Conservation (phyloP, 2,888 invertebrate genomes). For the Dioctria linearis region DNA sequence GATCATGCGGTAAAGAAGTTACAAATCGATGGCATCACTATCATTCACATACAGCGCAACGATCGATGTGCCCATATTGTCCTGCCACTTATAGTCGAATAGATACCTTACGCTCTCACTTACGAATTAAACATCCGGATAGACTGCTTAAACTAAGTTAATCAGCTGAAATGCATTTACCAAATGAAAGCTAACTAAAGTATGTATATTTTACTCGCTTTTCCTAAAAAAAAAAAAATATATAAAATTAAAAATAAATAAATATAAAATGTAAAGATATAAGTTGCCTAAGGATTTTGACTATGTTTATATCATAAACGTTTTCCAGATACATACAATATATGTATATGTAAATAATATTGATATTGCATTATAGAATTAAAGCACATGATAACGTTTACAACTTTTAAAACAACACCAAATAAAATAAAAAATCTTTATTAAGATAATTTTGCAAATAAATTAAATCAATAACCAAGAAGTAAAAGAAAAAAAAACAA, state of each 20-base stretch:
- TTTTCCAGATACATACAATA: slow-evolving; percentile 32
- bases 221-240: slow-evolving; percentile 53
- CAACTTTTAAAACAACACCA: slow-evolving; percentile 32
- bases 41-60: slow-evolving; percentile 86
- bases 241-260: slow-evolving; percentile 12
- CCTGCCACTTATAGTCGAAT: slow-evolving; percentile 90
- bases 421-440: slow-evolving; percentile 14
- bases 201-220: slow-evolving; percentile 57
- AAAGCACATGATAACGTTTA: slow-evolving; percentile 34
- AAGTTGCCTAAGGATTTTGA: slow-evolving; percentile 49
- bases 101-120: slow-evolving; percentile 87
- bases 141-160: slow-evolving; percentile 69
- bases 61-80: slow-evolving; percentile 87
- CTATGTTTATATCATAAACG: slow-evolving; percentile 18
- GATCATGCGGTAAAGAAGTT: slow-evolving; percentile 87
- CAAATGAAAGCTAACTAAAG: slow-evolving; percentile 55
- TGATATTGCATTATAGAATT: slow-evolving; percentile 13
- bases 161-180: slow-evolving; percentile 46
- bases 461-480: not conserved
- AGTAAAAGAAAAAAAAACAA: slow-evolving; percentile 1
- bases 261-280: slow-evolving; percentile 2
- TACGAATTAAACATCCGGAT: slow-evolving; percentile 81
- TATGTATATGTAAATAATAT: not conserved
- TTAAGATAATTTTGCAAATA: slow-evolving; percentile 41
- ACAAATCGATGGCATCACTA: slow-evolving; percentile 92